Base-by-base conservation (phyloP, 37 sponge, comb jelly and placozoan species). In the Oopsacas minuta region DNA sequence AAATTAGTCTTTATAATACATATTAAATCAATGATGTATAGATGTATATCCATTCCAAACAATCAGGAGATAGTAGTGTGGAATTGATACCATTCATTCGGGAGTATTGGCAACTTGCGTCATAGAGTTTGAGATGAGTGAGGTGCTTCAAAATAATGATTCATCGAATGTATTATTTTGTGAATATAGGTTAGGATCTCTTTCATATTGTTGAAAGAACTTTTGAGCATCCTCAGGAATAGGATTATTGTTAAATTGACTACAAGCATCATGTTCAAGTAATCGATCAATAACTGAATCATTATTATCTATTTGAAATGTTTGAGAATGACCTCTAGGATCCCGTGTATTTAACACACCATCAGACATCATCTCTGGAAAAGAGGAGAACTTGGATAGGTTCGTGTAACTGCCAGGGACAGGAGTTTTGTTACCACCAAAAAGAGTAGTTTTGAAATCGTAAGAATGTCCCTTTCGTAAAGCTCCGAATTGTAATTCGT, bases 1-100 rank as follows among this genome's bases (percentile, higher is more conserved):
- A 61, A 61, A 61, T 3, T 61, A 61, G 28, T 25, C 75, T 20
- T 61, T 61, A 61, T 61, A 61, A 61, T 61, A 61, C 75, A 61
- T 34, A 61, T 10, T 25, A 61, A n/a, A 61, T 61, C 75, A 61
- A 61, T 61, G 75, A 61, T 3, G 75, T 61, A 61, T 61, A n/a
- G n/a, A n/a, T n/a, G n/a, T n/a, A n/a, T n/a, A n/a, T n/a, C n/a
- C n/a, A n/a, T n/a, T n/a, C n/a, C n/a, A n/a, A n/a, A 15, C 49
- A 8, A 42, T 17, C 49, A 8, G 15, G 49, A 42, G 49, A 42
- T 42, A 42, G 49, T 17, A 42, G 15, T 42, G 49, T 42, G n/a
- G n/a, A 42, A 42, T 42, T 42, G 49, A 42, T 42, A n/a, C n/a
- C n/a, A n/a, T n/a, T n/a, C n/a, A n/a, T n/a, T n/a, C n/a, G n/a